Percentiles rank a stretch among this genome's conserved stretches.
Conservation (phyloP, 2,113 vertebrate genomes). For the Sphaerodactylus townsendi region DNA sequence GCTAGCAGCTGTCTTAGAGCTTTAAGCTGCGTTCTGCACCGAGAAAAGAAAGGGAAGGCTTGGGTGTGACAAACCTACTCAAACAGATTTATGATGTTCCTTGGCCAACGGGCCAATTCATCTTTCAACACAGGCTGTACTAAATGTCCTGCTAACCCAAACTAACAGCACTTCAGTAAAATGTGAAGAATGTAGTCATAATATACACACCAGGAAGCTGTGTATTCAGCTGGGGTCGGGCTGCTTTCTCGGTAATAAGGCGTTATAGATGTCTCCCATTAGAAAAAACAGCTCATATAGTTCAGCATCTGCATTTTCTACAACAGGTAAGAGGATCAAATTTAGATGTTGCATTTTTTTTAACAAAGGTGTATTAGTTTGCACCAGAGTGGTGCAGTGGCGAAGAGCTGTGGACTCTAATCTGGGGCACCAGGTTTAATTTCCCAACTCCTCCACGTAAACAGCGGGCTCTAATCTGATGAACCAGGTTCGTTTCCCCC, state of each 20-base stretch:
- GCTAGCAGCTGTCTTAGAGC: conserved; percentile 63
- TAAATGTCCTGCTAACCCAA: conserved; percentile 58
- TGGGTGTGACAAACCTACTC: conserved; percentile 42
- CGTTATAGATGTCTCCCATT: conserved; percentile 40
- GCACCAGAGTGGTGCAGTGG: too few species aligned
- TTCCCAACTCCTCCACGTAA: too few species aligned
- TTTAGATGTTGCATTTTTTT: not conserved
- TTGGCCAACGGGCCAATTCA: conserved; percentile 51
- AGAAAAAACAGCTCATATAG: not conserved
- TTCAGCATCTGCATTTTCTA: not conserved
- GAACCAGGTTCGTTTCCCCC: too few species aligned
- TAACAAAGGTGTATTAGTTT: too few species aligned
- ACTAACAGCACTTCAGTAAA: conserved; percentile 60
- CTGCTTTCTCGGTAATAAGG: conserved; percentile 50
- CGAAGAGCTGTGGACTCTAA: too few species aligned
- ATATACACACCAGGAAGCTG: conserved; percentile 50
- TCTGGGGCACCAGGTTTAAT: too few species aligned
- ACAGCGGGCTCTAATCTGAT: too few species aligned
- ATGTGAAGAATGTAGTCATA: conserved; percentile 55
- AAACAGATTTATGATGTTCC: conserved; percentile 65
- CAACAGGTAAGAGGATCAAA: not conserved
- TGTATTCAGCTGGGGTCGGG: conserved; percentile 49
- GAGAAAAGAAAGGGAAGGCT: conserved; percentile 50
- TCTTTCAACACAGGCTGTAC: conserved; percentile 55
- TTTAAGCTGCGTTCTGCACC: conserved; percentile 44